Evolutionary conservation across 2,888 invertebrate species (phyloP), one percentile per base, ranked within the genome.

Genomic region (Candidula unifasciata): DNA sequence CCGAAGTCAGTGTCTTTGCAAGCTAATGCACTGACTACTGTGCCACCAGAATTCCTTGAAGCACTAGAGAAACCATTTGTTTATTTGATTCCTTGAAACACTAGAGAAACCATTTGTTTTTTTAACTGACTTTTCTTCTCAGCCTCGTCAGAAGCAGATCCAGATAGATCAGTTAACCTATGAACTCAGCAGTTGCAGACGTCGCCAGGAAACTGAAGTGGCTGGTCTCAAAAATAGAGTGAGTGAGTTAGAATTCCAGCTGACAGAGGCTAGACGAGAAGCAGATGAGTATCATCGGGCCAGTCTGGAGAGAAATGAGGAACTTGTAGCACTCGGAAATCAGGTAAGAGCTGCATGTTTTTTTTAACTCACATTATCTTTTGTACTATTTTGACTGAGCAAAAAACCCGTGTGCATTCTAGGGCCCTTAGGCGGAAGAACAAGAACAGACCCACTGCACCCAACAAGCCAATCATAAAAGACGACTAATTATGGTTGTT

Each of bases 251-350:
- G 93, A 93, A 77, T 87, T 92, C 27, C 91, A 92, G 88, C 86
- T 93, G 69, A 82, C 89, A 13, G 93, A 93, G 87, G 90, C 93
- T 0, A 86, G 93, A 71, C 91, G 92, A 78, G 93, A 93, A 83
- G 93, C 93, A 21, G 93, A 93, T 86, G 93, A 93, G 88, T 93
- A 93, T 87, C 91, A 93, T 87, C 90, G 91, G 60, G 91, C 90
- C 33, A 91, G 89, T 86, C 88, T 93, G n/a, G 92, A 93, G 86
- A 88, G 90, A 80, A 93, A 92, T 84, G 89, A 91, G 87, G 92
- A 93, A 86, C 90, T 91, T n/a, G 91, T 91, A 18, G 89, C 91
- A 24, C 86, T 93, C 0, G 87, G 89, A 78, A 91, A 93, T 83
- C 90, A 93, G 91, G 93, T 93, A 69, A 37, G 30, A n/a, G 27